Evolutionary conservation across 2,113 vertebrate genomes (phyloP), one percentile per base, ranked within the genome.

Genomic region (Notarius lentiginosus): DNA sequence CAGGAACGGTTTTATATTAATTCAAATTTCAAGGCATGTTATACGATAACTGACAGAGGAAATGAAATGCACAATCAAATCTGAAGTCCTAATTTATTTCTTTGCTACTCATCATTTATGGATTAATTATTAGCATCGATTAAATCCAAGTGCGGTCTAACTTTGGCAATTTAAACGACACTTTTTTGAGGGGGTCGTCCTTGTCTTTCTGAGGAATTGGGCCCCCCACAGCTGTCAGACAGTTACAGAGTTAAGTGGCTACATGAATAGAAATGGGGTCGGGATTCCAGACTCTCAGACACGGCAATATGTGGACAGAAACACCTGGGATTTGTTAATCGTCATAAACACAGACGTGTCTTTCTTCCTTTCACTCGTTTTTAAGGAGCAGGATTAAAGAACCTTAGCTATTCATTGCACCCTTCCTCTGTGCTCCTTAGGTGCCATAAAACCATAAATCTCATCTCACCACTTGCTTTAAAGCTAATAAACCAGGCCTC

Each of bases 381-480:
- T 90, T 87, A 87, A 90, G 90, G 89, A 92, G 89, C 81, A 75
- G 86, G 91, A 92, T 90, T 91, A 95, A 91, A 96, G 95, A 91
- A 90, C 91, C 88, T 89, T 87, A 83, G 89, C 90, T 92, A 93
- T 96, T 96, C 92, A 94, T 88, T 84, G 89, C 82, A 60, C 89
- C 47, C 91, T 86, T 91, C 88, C 86, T 55, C 87, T 89, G 93
- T 92, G 92, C 93, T 93, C 91, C 87, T 92, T 92, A 88, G 84
- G 89, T 93, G 95, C 93, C 93, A 92, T 93, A 95, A 96, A 96
- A 93, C 85, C 91, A 95, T 95, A 96, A 95, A 96, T 94, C 91
- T 95, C 83, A 56, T 95, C 92, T 95, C 85, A 63, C 91, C 83
- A 89, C 85, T 88, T 80, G 89, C 87, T 89, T 90, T 93, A 90